Base-by-base conservation (phyloP, 2,888 invertebrate species). In the Athetis lepigone region DNA sequence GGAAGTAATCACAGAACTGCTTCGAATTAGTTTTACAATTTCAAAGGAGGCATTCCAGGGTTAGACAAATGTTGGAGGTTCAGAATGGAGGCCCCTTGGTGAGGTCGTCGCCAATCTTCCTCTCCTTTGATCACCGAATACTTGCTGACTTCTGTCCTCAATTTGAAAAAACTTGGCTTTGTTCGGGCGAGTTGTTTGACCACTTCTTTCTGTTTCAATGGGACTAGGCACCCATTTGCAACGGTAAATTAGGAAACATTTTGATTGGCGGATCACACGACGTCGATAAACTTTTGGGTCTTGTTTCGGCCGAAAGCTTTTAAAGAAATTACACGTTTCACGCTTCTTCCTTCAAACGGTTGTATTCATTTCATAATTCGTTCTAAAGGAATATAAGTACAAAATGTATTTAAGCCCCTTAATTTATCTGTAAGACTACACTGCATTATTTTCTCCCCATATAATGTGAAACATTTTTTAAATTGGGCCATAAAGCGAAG, bases 11-110 rank as follows among this genome's bases (percentile, higher is more conserved):
- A 82, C 82, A 77, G 80, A 86, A 90, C 83, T 86, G 90, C 90
- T 89, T 91, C 84, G 89, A 89, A 92, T 93, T 91, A 92, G 92
- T 93, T 93, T 90, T 86, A 86, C 85, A 85, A 86, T 88, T 87
- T 90, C 90, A 91, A 92, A 92, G 91, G 87, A 85, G 77, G 88
- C 89, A 94, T 94, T 92, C 93, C 86, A 79, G 86, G 85, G 89
- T 89, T 90, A 90, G 90, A 90, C 88, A 92, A 91, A 91, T 86
- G 87, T 88, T 80, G 79, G 81, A 84, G 83, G 79, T 82, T 79
- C 64, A 79, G 83, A 85, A 83, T 82, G 79, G 76, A 82, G 81
- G 82, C 79, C 79, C 77, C 81, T 83, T 77, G 58, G 63, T 63
- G 74, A 70, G 77, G 81, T 83, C 80, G 79, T 80, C 82, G 80